Conservation (phyloP, 2,113 vertebrate genomes). For the Scortum barcoo region DNA sequence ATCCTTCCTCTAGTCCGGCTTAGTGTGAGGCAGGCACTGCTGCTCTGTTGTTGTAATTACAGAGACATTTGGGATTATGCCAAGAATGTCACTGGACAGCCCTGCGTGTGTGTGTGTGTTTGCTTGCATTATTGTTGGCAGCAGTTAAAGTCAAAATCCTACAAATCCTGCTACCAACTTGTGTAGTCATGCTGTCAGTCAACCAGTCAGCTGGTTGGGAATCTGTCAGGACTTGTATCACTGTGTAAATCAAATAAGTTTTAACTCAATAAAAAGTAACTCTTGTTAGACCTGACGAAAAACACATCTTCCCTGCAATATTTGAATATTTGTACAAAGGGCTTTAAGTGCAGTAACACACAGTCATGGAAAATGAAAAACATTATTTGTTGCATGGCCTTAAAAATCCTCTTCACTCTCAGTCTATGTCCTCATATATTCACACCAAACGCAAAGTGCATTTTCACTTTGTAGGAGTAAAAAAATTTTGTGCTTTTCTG, state of each 20-base stretch:
- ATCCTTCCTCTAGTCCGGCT: conserved; percentile 14
- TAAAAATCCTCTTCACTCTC: no score
- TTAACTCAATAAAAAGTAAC: not conserved
- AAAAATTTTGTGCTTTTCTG: not conserved
- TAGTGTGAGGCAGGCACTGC: not conserved
- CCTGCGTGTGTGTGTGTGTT: not conserved
- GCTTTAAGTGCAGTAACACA: not conserved
- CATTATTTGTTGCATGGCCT: no score
- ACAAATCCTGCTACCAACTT: conserved; percentile 15
- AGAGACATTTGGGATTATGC: conserved; percentile 28
- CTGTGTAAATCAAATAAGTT: not conserved
- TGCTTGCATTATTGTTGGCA: conserved; percentile 3
- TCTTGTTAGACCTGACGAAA: not conserved
- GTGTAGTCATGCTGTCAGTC: not conserved
- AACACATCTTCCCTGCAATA: not conserved
- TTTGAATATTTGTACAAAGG: not conserved
- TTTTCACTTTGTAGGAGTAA: no score
- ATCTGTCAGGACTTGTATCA: not conserved
- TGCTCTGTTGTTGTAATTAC: conserved; percentile 30
- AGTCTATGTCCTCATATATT: no score
- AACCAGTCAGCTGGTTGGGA: conserved; percentile 22
- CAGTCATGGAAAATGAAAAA: not conserved
- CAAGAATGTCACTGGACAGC: conserved; percentile 1
- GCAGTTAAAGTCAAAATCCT: conserved; percentile 7
- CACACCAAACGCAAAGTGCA: no score